Base-by-base conservation (phyloP, 2,888 invertebrate genomes). In the Cephalotes varians region DNA sequence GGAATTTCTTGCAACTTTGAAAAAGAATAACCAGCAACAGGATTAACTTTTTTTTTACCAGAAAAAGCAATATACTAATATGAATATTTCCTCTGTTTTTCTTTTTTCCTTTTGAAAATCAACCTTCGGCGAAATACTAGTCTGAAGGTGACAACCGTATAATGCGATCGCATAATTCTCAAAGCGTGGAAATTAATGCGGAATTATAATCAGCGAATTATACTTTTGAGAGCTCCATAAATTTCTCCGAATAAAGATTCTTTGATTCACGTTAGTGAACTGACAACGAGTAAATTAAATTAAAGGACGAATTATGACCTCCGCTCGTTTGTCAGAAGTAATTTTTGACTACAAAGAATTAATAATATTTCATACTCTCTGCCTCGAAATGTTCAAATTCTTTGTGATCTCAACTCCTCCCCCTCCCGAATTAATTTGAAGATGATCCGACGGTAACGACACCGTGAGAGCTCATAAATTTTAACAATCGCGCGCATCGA, bases 401-500 rank as follows among this genome's bases (percentile, higher is more conserved):
- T 18, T 51, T 28, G 9, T 2, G 44, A 60, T 0, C 7, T 21
- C 7, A n/a, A n/a, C n/a, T n/a, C n/a, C 2, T 34, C 34, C 15
- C n/a, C 5, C 18, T 2, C 6, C 40, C 31, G 40, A 18, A 25
- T 18, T 79, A 69, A 77, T 69, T n/a, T 69, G 56, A 44, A 56
- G 44, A 77, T 44, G 37, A 69, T 69, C 44, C 18, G 34, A 44
- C 44, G 69, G 18, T 69, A 77, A 76, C 31, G 67, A 34, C 40
- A 44, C 31, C 77, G 77, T 71, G 77, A 51, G 67, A 65, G 71
- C 54, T 47, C 77, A n/a, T 79, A 71, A 56, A 79, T 79, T 71
- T 58, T 34, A 56, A 79, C 77, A 71, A 54, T 76, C 67, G 67
- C 67, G 15, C 31, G 65, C 54, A 67, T 67, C 77, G 40, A 65